Evolutionary conservation across 2,113 vertebrate genomes (phyloP), one percentile per base, ranked within the genome.

Genomic region (Cathartes aura): DNA sequence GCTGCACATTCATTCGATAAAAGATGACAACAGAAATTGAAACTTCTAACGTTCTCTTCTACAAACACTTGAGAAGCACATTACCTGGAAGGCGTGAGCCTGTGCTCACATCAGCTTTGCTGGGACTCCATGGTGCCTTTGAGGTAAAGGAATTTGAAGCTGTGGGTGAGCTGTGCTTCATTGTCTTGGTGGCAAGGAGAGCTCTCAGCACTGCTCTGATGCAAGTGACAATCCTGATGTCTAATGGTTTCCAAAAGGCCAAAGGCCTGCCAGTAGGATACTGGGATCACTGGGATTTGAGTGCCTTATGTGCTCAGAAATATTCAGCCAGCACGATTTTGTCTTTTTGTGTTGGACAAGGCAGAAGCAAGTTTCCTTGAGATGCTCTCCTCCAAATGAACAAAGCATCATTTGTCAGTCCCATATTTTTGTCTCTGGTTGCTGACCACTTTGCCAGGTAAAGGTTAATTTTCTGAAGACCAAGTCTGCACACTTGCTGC

Each of bases 11-110:
- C 59, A 89, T 87, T 83, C 0, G 29, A 85, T 81, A 82, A 45
- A 40, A 63, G 58, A 71, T 72, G 75, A 53, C 43, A 92, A 50
- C 53, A 80, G 84, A 96, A 95, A 96, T 94, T 80, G 89, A 97
- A 97, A 96, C 93, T 88, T 89, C 15, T 40, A 93, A 89, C 4
- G 8, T 91, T 95, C 71, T 91, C 13, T 53, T 89, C 60, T 92
- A 63, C 4, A 7, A 82, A 52, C 1, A 2, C 73, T 81, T 70
- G 26, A 88, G 74, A 88, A 82, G 20, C 21, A 58, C 1, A 3
- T 94, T 90, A 58, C 20, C 11, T 53, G 9, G 2, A 59, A 59
- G 55, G 6, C 6, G 1, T 53, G 24, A 86, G 36, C 47, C 60
- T 42, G 17, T 59, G n/a, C 63, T 76, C 23, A 22, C 74, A 72